These are phyloP conservation scores for Sesamia inferens DNA, from an alignment of 2,888 invertebrate species.

Conservation along the genomic window DNA sequence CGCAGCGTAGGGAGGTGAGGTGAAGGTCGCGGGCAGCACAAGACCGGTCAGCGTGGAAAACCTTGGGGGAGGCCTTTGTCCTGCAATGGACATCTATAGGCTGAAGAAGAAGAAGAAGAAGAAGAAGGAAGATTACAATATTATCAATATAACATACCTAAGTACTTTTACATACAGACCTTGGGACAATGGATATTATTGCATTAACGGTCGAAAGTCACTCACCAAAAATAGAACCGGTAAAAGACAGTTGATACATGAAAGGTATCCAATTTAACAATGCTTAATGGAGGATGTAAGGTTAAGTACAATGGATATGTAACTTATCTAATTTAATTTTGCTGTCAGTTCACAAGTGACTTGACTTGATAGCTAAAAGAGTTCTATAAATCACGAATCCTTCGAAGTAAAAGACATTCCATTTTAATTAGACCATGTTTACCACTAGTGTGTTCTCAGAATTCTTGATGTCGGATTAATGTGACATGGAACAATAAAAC, in stretches of 20 bases:
- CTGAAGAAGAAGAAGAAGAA: too few species aligned
- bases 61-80: too few species aligned
- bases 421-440: constrained; percentile 11
- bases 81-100: too few species aligned
- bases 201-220: not conserved
- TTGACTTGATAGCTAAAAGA: constrained; percentile 3
- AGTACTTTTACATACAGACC: not conserved
- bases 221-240: not conserved
- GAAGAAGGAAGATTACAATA: too few species aligned
- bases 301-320: not conserved
- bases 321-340: constrained; percentile 11
- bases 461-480: constrained; percentile 59
- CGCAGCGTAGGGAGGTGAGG: too few species aligned
- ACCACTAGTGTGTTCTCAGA: constrained; percentile 47
- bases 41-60: too few species aligned
- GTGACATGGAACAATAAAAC: constrained; percentile 59
- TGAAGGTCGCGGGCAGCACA: too few species aligned
- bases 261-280: not conserved
- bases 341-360: constrained; percentile 2
- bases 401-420: constrained; percentile 19
- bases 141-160: not conserved
- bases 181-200: not conserved
- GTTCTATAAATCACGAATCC: constrained; percentile 12
- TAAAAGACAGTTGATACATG: not conserved
- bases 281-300: not conserved